Evolutionary conservation across 2,797 vertebrate genomes (phyloP), one percentile per base, ranked within the genome.

Genomic region (Dendrocincla fuliginosa): DNA sequence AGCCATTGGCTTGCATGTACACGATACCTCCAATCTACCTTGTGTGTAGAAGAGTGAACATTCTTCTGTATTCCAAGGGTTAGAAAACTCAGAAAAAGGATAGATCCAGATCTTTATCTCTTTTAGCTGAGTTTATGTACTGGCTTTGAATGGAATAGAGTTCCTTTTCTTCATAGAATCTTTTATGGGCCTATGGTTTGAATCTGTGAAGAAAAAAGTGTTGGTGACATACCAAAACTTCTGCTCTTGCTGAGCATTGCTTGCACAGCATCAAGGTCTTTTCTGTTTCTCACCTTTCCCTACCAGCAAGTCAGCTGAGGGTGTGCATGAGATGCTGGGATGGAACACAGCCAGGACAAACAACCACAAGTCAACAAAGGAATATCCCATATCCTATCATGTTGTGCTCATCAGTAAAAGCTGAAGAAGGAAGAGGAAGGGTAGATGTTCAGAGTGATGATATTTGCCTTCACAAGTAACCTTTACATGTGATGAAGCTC

Each of bases 281-380:
- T 80, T 35, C 35, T 84, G 11, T 49, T 80, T 76, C 44, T 84
- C n/a, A 53, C 2, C 1, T 2, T 90, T 10, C 13, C 6, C 3
- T 2, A 13, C 5, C 30, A 73, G 22, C 5, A 14, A 37, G n/a
- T 24, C 37, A 10, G 13, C 9, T 65, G n/a, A 35, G 5, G 3
- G 12, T 64, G 7, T 64, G 8, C 25, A 59, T 11, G 37, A 46
- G 30, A 67, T 32, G 7, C 6, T 53, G 32, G 7, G 13, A 80
- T 10, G 11, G 20, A 9, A 32, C 39, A 32, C 7, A 4, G 1
- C 7, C 0, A 1, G 18, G 30, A 23, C 11, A 75, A 11, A 32
- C 16, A 6, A 53, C 11, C 2, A 8, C n/a, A 59, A 25, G 13
- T 13, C 12, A 73, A 23, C 12, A 32, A 50, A 55, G 6, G 5